Base-by-base conservation (phyloP, 2,113 vertebrate species). In the Edolisoma coerulescens region DNA sequence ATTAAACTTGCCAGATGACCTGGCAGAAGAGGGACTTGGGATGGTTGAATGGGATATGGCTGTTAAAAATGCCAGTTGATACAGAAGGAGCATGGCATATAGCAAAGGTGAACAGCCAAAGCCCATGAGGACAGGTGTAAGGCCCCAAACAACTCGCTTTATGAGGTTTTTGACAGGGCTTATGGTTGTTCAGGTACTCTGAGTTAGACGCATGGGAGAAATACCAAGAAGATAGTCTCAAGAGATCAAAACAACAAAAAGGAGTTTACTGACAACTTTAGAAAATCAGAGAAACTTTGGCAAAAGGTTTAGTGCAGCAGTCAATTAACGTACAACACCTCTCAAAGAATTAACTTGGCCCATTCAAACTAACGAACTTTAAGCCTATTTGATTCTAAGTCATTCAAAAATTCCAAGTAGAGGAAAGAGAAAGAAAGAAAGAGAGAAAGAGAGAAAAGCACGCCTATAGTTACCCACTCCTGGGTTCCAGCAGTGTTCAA, bases 121-220 rank as follows among this genome's bases (percentile, higher is more conserved):
- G 18, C 35, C 64, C 49, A 26, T 7, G 10, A 87, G 10, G 56
- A 69, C 20, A 54, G 47, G 22, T 12, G 6, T 23, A 52, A 68
- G 27, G 54, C 27, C 39, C 10, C 39, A 69, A 7, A 61, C 6
- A 20, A 16, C 9, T 45, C 0, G 0, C 15, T 39, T 28, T 6
- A 15, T 0, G 0, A 37, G 17, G 37, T 68, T n/a, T 15, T 44
- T 59, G 33, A 52, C 22, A 33, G 33, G 28, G 8, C 9, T 45
- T 26, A 39, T 0, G 0, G 12, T 9, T 60, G 28, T 53, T 87
- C 45, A 71, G 3, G 0, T 20, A 20, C 32, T 26, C 28, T 28
- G 37, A 60, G 54, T 28, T 60, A 45, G 39, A 60, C 0, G 1
- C 15, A 45, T 0, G 0, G 8, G 15, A 53, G 33, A 52, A 53